These are phyloP conservation scores for Cottus gobio DNA, from an alignment of 2,113 vertebrate species.

Conservation along the genomic window DNA sequence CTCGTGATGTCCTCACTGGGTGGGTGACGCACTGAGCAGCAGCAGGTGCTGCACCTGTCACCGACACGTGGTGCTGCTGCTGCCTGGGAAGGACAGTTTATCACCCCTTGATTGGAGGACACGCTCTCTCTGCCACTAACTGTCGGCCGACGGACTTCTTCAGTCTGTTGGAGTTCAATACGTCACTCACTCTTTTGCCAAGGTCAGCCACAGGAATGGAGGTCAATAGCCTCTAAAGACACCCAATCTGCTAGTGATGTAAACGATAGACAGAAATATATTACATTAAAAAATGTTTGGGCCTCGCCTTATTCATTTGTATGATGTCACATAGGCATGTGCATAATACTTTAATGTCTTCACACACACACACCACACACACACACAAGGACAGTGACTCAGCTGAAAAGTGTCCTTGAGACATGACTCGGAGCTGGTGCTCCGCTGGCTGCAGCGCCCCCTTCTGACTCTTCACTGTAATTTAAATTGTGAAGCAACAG, in stretches of 20 bases:
- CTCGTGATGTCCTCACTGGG: slow-evolving; percentile 32
- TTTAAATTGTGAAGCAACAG: slow-evolving; percentile 21
- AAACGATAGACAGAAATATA: neutral
- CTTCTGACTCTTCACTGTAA: slow-evolving; percentile 41
- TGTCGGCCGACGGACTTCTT: neutral
- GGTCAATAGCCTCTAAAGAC: neutral
- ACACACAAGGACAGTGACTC: slow-evolving; percentile 57
- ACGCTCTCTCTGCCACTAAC: slow-evolving; percentile 7
- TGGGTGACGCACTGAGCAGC: slow-evolving; percentile 63
- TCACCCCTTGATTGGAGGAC: slow-evolving; percentile 14
- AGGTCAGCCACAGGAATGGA: rapidly evolving
- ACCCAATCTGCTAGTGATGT: neutral
- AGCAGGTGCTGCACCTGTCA: slow-evolving; percentile 74
- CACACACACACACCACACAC: slow-evolving; percentile 4
- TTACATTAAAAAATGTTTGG: neutral
- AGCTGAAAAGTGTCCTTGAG: slow-evolving; percentile 75
- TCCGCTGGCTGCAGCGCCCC: slow-evolving; percentile 59
- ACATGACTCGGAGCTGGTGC: slow-evolving; percentile 14
- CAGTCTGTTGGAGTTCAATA: neutral
- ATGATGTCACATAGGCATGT: neutral
- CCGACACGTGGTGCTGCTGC: slow-evolving; percentile 54
- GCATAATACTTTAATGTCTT: slow-evolving; percentile 7
- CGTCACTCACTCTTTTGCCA: neutral
- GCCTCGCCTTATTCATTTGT: neutral
- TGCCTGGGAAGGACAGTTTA: slow-evolving; percentile 17